These are phyloP conservation scores for Pavo muticus DNA, from an alignment of 2,113 vertebrate genomes.

Conservation along the genomic window DNA sequence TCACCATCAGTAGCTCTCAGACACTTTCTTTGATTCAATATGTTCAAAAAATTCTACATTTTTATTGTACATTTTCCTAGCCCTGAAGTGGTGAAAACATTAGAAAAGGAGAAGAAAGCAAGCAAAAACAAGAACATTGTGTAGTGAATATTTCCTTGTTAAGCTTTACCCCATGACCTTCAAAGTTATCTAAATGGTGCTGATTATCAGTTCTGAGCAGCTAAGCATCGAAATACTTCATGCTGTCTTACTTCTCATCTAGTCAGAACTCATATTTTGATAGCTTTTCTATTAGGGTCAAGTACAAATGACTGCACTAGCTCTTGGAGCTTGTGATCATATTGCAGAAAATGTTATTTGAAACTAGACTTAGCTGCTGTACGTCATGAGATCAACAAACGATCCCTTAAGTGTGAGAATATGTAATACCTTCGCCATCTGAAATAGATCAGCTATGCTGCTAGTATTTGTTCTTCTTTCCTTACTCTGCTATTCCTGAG, in stretches of 20 bases:
- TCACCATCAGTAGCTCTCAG: fast-evolving
- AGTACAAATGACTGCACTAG: neutral
- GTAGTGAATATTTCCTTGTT: neutral
- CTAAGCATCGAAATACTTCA: neutral
- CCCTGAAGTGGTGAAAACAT: neutral
- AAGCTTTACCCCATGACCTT: neutral
- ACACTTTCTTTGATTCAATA: neutral
- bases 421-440: neutral
- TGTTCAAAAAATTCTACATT: neutral
- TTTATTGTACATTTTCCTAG: neutral
- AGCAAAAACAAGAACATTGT: neutral
- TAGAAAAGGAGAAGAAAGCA: neutral
- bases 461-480: neutral
- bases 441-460: neutral
- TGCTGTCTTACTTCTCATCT: neutral
- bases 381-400: neutral
- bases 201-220: neutral
- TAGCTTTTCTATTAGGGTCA: neutral
- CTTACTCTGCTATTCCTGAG: neutral
- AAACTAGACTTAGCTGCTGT: neutral
- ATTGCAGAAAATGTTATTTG: neutral
- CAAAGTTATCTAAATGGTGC: neutral
- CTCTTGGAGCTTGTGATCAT: neutral
- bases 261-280: neutral
- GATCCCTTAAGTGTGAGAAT: neutral